Percentiles rank a stretch among this genome's conserved stretches.
Conservation (phyloP, 1,140 invertebrate genomes). For the Sycophaga agraensis region DNA sequence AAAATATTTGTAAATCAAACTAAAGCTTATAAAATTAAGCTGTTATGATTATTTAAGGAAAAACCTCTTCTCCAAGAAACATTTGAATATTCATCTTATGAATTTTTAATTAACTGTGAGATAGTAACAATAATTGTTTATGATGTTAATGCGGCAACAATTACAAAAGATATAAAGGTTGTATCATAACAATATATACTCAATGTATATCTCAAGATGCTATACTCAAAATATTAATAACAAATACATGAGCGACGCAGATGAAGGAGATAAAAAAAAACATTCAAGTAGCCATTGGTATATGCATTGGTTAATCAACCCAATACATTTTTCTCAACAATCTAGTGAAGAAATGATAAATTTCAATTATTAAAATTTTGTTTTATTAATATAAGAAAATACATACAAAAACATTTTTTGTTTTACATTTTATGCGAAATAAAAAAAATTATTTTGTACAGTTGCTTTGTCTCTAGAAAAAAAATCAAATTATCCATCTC, state of each 20-base stretch:
- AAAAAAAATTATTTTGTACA: background rate
- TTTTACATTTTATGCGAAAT: no score
- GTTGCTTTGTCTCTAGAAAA: slow-evolving; percentile 59
- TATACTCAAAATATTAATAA: background rate
- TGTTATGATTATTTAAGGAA: slow-evolving; percentile 31
- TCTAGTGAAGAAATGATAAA: background rate
- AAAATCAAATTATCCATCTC: slow-evolving; percentile 41
- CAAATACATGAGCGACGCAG: slow-evolving; percentile 35
- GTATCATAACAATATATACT: slow-evolving; percentile 31
- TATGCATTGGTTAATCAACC: slow-evolving; percentile 66
- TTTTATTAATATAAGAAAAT: no score
- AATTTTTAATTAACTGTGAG: slow-evolving; percentile 67
- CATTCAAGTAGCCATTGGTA: slow-evolving; percentile 59
- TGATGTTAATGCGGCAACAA: slow-evolving; percentile 39
- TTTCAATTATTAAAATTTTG: no score
- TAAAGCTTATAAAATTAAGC: background rate
- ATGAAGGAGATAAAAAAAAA: slow-evolving; percentile 46
- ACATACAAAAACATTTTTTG: no score
- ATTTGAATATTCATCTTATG: slow-evolving; percentile 54
- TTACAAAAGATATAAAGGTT: background rate
- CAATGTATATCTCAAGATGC: no score
- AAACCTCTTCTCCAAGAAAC: slow-evolving; percentile 33
- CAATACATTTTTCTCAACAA: slow-evolving; percentile 66
- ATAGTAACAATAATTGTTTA: slow-evolving; percentile 63
- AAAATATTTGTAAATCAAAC: no score